Base-by-base conservation (phyloP, 2,888 invertebrate species). In the Embidobia sp. region DNA sequence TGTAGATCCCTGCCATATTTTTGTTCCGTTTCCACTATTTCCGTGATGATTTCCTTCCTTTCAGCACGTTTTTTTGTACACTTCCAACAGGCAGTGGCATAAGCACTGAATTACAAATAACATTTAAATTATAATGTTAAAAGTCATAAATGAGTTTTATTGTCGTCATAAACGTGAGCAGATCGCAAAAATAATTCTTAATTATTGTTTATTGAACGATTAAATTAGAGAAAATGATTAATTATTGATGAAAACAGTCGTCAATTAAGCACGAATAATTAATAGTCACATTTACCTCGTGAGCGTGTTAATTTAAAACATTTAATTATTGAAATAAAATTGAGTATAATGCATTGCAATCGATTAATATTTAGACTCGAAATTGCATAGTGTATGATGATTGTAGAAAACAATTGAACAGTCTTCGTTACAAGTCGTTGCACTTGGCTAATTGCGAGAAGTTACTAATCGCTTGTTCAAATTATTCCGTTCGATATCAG, bases 11-110 rank as follows among this genome's bases (percentile, higher is more conserved):
- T 92, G 13, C 97, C 97, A 87, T 98, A 98, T 86, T 97, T 98
- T 86, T 97, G 95, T 90, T 98, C 98, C 1, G 98, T 98, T 90
- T 98, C 98, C 2, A 97, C 96, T 76, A 98, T 97, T 91, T 98
- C 98, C 2, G 95, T 95, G 53, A 98, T 95, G 27, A 97, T 98
- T 91, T 98, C 97, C 86, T 97, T 97, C 61, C 98, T 92, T 88
- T 98, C 98, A 5, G 95, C 93, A 63, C 97, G 92, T 85, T 95
- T 95, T 86, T 97, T 96, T 69, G 94, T 92, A 89, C 98, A 98
- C 88, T 97, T 96, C 78, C 95, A 92, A 89, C 97, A 98, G 26
- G 96, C 93, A 75, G 96, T 90, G 0, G 95, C 95, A 19, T 93
- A 95, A 84, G 93, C 91, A 13, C 67, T 53, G 22, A 0, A 46